Evolutionary conservation across 2,113 vertebrate species (phyloP).

Genomic region (Limnothrissa miodon): DNA sequence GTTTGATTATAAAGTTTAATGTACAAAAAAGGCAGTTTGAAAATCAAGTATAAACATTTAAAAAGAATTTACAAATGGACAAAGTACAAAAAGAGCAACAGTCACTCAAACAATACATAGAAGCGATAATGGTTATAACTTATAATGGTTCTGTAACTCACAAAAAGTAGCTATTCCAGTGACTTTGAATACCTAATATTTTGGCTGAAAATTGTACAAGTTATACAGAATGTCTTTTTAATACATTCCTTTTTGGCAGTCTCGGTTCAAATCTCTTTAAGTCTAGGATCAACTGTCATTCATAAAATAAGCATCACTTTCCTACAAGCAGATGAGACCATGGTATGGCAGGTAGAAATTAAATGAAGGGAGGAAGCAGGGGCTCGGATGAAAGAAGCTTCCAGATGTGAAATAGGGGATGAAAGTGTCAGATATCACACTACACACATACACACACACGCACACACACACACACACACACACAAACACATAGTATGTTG

Average conservation of each 20-base stretch:
- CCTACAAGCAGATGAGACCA: background rate
- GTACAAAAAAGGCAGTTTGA: slow-evolving; percentile 99
- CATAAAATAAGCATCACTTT: slow-evolving; percentile 49
- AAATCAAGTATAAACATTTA: slow-evolving; percentile 99
- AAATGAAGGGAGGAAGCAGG: background rate
- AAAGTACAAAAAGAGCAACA: slow-evolving; percentile 91
- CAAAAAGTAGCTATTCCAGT: slow-evolving; percentile 45
- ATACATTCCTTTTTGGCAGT: slow-evolving; percentile 78
- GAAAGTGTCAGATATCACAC: background rate
- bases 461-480: no score
- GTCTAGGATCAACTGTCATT: slow-evolving; percentile 24
- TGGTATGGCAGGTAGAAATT: background rate
- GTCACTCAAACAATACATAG: slow-evolving; percentile 72
- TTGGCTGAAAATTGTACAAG: slow-evolving; percentile 67
- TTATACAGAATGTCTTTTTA: slow-evolving; percentile 66
- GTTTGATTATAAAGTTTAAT: slow-evolving; percentile 80
- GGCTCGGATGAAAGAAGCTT: slow-evolving; percentile 8
- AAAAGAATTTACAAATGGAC: slow-evolving; percentile 99
- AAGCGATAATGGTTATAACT: slow-evolving; percentile 65
- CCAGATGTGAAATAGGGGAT: background rate
- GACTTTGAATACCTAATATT: slow-evolving; percentile 54
- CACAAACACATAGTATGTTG: background rate
- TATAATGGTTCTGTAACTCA: slow-evolving; percentile 51
- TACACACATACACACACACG: background rate
- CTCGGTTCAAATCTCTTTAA: slow-evolving; percentile 63